Base-by-base conservation (phyloP, 2,113 vertebrate genomes). In the Copsychus sechellarum region DNA sequence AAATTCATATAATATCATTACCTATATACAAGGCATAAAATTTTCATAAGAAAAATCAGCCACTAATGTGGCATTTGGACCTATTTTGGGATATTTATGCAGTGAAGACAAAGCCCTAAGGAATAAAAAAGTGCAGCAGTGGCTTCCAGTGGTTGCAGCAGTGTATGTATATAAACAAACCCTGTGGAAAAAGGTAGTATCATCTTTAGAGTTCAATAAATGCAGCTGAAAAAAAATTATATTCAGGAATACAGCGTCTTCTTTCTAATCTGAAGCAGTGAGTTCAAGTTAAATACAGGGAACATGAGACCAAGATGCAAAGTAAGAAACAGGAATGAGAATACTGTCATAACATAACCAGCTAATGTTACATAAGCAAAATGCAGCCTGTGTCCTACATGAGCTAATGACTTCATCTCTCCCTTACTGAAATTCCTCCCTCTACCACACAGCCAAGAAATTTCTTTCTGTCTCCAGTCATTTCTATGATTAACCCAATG, bases 341-440 rank as follows among this genome's bases (percentile, higher is more conserved):
- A 90, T 14, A 36, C 28, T 57, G 62, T 31, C 53, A 29, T 47
- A 90, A 80, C 33, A 25, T 4, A 80, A 61, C n/a, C 9, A 9
- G 10, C 62, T 80, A 71, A 92, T 15, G 53, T 93, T 82, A 95
- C 54, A 82, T 69, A 92, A 86, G 79, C 48, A 72, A 88, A 93
- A 82, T 19, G 34, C 54, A 82, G 56, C 48, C 36, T 26, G 14
- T 71, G 81, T 38, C 61, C 79, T 82, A 71, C 29, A 71, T 18
- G 36, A 90, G 60, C 78, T 88, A 88, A 72, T 57, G 47, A 78
- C 56, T 90, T 90, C 85, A 88, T 43, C 45, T 10, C 66, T 92
- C 61, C 50, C 24, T 34, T n/a, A 88, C 33, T 67, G 19, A 22
- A 87, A 90, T 29, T 40, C 11, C 25, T 25, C 34, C 8, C 38